Evolutionary conservation across 2,113 vertebrate genomes (phyloP).

Genomic region (Tursiops truncatus): DNA sequence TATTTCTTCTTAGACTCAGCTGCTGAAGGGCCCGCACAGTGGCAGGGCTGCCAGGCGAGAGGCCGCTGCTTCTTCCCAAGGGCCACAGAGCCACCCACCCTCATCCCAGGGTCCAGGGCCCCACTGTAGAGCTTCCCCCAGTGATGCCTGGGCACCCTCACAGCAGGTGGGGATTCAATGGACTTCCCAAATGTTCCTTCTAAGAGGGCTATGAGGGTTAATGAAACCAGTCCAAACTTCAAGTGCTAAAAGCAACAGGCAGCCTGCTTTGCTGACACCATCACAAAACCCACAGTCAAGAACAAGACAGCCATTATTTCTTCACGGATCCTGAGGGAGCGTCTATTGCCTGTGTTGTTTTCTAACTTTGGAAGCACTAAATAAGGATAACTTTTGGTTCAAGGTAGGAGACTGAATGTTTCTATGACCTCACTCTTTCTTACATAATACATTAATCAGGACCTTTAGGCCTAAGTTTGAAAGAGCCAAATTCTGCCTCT

Average conservation of each 20-base stretch:
- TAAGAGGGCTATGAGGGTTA: not conserved
- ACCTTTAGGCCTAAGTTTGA: not conserved
- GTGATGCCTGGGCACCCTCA: not conserved
- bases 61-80: not conserved
- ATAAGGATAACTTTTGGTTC: conserved; percentile 57
- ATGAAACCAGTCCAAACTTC: conserved; percentile 7
- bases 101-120: too few species aligned
- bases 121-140: not conserved
- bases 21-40: not conserved
- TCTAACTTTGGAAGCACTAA: conserved; percentile 60
- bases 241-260: conserved; percentile 6
- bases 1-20: conserved; percentile 11
- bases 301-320: not conserved
- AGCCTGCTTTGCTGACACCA: not conserved
- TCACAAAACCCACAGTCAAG: not conserved
- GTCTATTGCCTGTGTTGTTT: conserved; percentile 13
- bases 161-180: not conserved
- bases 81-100: not conserved
- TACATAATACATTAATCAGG: conserved; percentile 53
- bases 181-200: not conserved
- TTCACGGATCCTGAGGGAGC: not conserved
- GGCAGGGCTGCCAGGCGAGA: not conserved
- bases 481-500: conserved; percentile 14
- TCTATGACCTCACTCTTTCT: conserved; percentile 51
- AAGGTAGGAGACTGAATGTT: conserved; percentile 38